Conservation (phyloP, 2,113 vertebrate genomes). For the Pygoscelis adeliae region DNA sequence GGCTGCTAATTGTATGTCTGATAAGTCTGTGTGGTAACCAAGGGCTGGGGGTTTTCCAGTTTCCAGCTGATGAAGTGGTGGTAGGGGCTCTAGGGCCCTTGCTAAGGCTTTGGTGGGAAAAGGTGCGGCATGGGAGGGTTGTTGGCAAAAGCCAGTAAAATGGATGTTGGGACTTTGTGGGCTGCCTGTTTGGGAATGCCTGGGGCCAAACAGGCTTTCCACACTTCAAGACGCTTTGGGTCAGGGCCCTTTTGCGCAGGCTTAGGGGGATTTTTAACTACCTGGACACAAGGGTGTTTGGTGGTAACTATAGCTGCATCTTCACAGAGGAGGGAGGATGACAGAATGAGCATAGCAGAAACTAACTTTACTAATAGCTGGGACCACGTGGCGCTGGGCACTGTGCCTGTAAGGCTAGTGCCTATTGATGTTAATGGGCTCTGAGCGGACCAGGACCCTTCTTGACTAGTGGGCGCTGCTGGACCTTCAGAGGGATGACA, state of each 20-base stretch:
- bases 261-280: neutral
- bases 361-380: neutral
- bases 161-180: neutral
- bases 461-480: neutral
- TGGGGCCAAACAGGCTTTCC: neutral
- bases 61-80: neutral
- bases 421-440: neutral
- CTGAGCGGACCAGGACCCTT: neutral
- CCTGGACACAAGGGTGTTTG: neutral
- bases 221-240: neutral
- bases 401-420: neutral
- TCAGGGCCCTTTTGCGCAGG: neutral
- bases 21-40: neutral
- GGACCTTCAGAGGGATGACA: neutral
- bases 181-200: neutral
- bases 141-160: neutral
- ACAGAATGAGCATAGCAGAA: neutral
- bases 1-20: neutral
- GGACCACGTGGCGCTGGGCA: fast-evolving
- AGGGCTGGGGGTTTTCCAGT: neutral
- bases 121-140: neutral
- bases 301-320: neutral
- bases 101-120: neutral
- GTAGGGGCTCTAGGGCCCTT: neutral
- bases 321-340: neutral